Base-by-base conservation (phyloP, 2,888 invertebrate genomes). In the Uropetala carovei region DNA sequence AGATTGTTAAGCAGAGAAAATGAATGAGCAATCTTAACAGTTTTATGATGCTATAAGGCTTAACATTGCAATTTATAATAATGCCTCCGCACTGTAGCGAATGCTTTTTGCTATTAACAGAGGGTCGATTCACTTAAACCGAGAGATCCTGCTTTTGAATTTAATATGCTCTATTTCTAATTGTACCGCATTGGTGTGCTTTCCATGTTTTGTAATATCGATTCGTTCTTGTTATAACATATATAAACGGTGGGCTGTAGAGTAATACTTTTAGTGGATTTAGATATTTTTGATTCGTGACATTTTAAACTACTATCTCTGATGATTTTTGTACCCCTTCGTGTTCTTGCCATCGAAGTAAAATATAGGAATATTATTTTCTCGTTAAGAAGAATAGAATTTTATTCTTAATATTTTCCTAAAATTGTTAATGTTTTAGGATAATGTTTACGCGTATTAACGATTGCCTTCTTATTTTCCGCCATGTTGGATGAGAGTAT, bases 141-240 rank as follows among this genome's bases (percentile, higher is more conserved):
- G 89, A 89, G 4, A 89, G 64, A 64, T 64, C 43, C 27, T 89
- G 89, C 89, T 89, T 89, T 27, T 89, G 64, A 68, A 18, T 43
- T 89, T 64, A 64, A 89, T 89, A 22, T 89, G 89, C 89, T 89
- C 89, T 89, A 64, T 22, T 14, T 43, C n/a, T 89, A 89, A 89
- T 30, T 89, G 89, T 64, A 68, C 60, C 64, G 89, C 89, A 89
- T 89, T 64, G 89, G 89, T 89, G 89, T 89, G 89, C 89, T 89
- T 89, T 89, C 11, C 64, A 43, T 89, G 89, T 89, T 30, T 89
- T 89, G 89, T 30, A 64, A 64, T 59, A 43, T 60, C 75, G 75
- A 10, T 75, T 27, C 22, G 22, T 13, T 75, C 27, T 75, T 27
- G 22, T 75, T 43, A 43, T 43, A 43, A 43, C 43, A 43, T 43